phyloP scores from a whole-genome alignment of 1,140 invertebrate species.

The Paraescarpia echinospica region DNA sequence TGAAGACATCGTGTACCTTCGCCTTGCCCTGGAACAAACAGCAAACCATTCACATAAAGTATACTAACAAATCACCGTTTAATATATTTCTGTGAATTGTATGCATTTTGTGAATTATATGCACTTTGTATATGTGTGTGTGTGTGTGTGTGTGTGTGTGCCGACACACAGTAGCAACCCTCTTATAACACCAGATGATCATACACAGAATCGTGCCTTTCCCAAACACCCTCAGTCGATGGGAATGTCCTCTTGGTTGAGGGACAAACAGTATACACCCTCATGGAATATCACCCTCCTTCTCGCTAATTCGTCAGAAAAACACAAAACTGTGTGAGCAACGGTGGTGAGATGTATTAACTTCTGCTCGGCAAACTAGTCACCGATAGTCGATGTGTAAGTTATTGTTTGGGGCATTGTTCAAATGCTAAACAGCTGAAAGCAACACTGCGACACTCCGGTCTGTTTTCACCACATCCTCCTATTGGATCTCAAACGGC shows the following conservation, averaged over 20 bases:
- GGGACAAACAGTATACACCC: neutral
- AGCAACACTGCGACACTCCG: neutral
- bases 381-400: neutral
- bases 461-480: neutral
- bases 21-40: slow-evolving; percentile 72
- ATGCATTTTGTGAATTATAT: no score
- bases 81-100: neutral
- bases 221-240: slow-evolving; percentile 25
- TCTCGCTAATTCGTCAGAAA: neutral
- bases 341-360: neutral
- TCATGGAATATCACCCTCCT: neutral
- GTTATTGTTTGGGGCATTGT: neutral
- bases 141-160: no score
- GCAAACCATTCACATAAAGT: neutral
- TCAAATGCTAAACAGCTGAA: neutral
- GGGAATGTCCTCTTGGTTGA: neutral
- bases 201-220: neutral
- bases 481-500: neutral
- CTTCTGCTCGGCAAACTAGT: neutral
- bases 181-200: no score
- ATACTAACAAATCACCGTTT: neutral
- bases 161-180: no score
- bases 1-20: slow-evolving; percentile 79
- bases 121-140: no score
- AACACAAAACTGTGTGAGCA: neutral